phyloP scores from a whole-genome alignment of 1,140 invertebrate genomes.

The Nephotettix cincticeps region DNA sequence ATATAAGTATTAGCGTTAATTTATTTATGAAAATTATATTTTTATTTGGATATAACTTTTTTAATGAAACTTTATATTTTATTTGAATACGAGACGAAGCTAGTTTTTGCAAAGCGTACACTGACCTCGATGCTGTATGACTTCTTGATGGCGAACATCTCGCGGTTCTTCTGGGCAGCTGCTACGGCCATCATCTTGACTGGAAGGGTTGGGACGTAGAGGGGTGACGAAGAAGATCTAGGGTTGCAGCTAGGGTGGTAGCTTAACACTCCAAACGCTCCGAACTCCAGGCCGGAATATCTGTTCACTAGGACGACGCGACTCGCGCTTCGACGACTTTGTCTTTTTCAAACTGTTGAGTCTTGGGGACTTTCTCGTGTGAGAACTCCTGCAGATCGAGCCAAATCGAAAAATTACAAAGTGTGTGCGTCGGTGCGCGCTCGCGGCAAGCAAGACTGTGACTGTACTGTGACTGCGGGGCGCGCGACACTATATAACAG shows the following conservation, averaged over 20 bases:
- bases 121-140: constrained; percentile 96
- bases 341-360: constrained; percentile 51
- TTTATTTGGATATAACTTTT: no score
- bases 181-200: constrained; percentile 73
- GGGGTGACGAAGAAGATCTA: background rate
- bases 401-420: constrained; percentile 54
- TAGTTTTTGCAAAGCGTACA: constrained; percentile 39
- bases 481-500: constrained; percentile 50
- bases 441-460: constrained; percentile 24
- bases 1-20: no score
- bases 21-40: no score
- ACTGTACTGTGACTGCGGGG: constrained; percentile 43
- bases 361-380: constrained; percentile 50
- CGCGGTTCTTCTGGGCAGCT: constrained; percentile 86
- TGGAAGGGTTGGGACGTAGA: background rate
- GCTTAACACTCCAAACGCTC: constrained; percentile 36
- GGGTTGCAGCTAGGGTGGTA: constrained; percentile 28
- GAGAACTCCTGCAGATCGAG: constrained; percentile 48
- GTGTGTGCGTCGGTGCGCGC: constrained; percentile 48
- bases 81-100: background rate
- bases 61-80: background rate
- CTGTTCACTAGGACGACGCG: background rate
- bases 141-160: constrained; percentile 94
- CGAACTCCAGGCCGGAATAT: constrained; percentile 33
- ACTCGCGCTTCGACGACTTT: constrained; percentile 39